These are phyloP conservation scores for Antheraea assamensis DNA, from an alignment of 2,888 invertebrate genomes.

Conservation along the genomic window DNA sequence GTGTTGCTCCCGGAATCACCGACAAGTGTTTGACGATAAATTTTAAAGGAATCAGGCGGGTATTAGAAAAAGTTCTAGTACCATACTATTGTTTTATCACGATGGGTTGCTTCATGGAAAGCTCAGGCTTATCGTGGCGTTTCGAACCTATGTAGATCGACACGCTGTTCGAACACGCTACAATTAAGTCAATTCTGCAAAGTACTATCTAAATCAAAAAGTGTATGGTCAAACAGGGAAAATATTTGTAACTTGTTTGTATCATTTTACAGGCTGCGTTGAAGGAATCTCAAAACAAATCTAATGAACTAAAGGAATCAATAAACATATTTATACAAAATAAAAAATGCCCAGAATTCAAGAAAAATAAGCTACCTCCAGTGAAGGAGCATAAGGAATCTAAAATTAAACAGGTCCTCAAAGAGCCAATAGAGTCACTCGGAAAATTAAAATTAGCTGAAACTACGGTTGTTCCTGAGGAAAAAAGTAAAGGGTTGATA, in stretches of 20 bases:
- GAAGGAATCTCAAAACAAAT: constrained; percentile 58
- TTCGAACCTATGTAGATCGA: too few species aligned
- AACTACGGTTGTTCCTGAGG: constrained; percentile 22
- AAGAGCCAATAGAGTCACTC: constrained; percentile 62
- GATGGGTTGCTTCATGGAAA: too few species aligned
- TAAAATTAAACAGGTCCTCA: constrained; percentile 54
- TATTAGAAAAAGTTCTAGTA: too few species aligned
- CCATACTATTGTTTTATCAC: too few species aligned
- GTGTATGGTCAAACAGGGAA: too few species aligned
- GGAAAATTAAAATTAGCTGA: constrained; percentile 62
- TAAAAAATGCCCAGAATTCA: constrained; percentile 52
- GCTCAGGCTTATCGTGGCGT: too few species aligned
- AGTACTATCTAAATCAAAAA: too few species aligned
- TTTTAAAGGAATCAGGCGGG: too few species aligned
- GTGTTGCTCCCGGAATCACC: too few species aligned
- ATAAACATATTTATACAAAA: constrained; percentile 40
- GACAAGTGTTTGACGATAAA: too few species aligned
- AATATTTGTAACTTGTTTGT: not conserved
- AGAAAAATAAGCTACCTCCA: constrained; percentile 53
- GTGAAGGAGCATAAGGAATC: constrained; percentile 55
- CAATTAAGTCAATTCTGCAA: too few species aligned
- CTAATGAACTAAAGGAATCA: constrained; percentile 36
- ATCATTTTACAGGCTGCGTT: constrained; percentile 48
- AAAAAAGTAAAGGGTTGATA: constrained; percentile 15
- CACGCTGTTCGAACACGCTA: too few species aligned